These are phyloP conservation scores for Tenebrosternarchus preto DNA, from an alignment of 2,113 vertebrate genomes.

Conservation along the genomic window DNA sequence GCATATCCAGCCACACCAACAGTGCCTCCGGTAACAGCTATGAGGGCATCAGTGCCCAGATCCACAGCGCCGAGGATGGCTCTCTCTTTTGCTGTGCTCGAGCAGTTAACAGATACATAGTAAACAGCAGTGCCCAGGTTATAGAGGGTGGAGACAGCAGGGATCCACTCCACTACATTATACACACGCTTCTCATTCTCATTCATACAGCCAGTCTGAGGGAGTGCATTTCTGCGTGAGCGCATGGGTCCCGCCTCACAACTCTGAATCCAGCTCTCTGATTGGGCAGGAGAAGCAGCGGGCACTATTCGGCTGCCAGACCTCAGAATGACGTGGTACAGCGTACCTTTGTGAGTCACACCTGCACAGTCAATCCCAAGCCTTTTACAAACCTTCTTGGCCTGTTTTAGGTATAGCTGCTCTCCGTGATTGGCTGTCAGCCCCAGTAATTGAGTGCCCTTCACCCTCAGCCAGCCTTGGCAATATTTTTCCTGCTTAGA, in stretches of 20 bases:
- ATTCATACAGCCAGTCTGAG: constrained; percentile 65
- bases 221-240: constrained; percentile 49
- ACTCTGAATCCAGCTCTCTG: constrained; percentile 65
- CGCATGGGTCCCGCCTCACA: constrained; percentile 56
- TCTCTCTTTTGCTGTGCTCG: constrained; percentile 74
- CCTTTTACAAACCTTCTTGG: constrained; percentile 66
- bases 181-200: constrained; percentile 73
- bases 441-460: constrained; percentile 62
- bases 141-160: constrained; percentile 80
- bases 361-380: constrained; percentile 75
- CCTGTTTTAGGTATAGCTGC: constrained; percentile 38
- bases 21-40: constrained; percentile 65
- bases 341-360: constrained; percentile 58
- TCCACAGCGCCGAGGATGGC: constrained; percentile 79
- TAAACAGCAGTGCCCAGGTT: constrained; percentile 87
- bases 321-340: constrained; percentile 61
- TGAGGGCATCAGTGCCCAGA: constrained; percentile 80
- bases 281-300: constrained; percentile 20
- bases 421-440: constrained; percentile 41
- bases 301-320: constrained; percentile 60
- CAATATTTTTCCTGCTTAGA: constrained; percentile 52
- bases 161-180: constrained; percentile 75
- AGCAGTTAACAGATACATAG: constrained; percentile 81
- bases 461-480: constrained; percentile 65
- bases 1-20: constrained; percentile 69